These are phyloP conservation scores for Hydrotaea cyrtoneurina DNA, from an alignment of 2,888 invertebrate genomes.

Conservation along the genomic window DNA sequence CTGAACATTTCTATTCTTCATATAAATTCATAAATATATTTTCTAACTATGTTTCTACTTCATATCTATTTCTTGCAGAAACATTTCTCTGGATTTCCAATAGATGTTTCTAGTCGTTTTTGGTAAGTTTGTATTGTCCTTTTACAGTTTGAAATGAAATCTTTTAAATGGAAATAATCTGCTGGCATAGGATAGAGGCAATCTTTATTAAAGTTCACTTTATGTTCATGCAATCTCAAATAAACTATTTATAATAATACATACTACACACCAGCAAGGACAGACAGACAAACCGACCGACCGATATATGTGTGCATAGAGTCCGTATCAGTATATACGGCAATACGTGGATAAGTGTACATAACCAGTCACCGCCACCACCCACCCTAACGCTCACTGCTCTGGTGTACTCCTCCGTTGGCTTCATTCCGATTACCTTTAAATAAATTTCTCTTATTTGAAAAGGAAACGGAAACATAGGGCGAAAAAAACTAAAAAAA, in stretches of 20 bases:
- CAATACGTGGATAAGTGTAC: neutral
- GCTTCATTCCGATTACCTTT: constrained; percentile 19
- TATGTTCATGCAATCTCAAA: neutral
- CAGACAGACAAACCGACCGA: neutral
- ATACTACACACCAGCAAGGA: neutral
- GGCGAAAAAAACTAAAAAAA: neutral
- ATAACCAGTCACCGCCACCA: neutral
- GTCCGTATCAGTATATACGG: neutral
- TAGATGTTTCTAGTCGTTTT: neutral
- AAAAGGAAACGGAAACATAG: constrained; percentile 33
- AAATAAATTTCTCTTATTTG: constrained; percentile 33
- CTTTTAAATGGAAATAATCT: neutral
- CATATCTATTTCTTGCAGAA: constrained; percentile 1
- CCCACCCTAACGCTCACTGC: constrained; percentile 4
- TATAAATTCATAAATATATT: too few species aligned
- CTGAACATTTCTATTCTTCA: too few species aligned
- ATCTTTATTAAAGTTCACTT: constrained; percentile 11
- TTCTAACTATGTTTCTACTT: too few species aligned
- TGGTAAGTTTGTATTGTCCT: constrained; percentile 2
- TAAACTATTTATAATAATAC: constrained; percentile 22
- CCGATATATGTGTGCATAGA: neutral
- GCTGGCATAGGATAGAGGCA: neutral
- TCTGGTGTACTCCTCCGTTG: neutral
- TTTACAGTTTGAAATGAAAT: neutral
- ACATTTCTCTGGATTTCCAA: neutral